Conservation (phyloP, 2,888 invertebrate genomes). For the Cephus pulcher region DNA sequence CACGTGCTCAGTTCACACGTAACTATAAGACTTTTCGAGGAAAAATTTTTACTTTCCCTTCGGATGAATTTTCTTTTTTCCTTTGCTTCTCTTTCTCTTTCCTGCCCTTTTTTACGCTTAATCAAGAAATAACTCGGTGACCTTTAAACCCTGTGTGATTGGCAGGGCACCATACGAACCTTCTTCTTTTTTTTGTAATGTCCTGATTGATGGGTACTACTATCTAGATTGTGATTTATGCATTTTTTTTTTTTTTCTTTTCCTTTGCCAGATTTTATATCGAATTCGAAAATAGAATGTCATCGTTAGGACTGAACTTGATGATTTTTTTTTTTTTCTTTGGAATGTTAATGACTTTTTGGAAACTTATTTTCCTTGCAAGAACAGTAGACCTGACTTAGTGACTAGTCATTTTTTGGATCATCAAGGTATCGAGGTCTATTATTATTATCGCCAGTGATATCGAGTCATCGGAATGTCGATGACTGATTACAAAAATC, state of each 20-base stretch:
- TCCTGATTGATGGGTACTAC: too few relatives aligned
- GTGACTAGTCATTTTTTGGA: background rate
- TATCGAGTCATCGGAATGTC: background rate
- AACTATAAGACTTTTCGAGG: background rate
- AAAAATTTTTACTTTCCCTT: background rate
- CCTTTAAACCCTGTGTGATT: background rate
- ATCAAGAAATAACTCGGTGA: background rate
- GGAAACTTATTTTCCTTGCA: too few relatives aligned
- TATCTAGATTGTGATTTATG: too few relatives aligned
- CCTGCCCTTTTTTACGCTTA: background rate
- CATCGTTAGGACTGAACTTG: too few relatives aligned
- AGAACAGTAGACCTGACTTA: background rate
- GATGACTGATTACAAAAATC: background rate
- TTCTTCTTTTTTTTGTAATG: background rate
- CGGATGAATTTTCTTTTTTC: background rate
- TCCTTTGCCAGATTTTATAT: too few relatives aligned
- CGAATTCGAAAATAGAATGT: too few relatives aligned
- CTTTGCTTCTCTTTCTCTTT: too few relatives aligned
- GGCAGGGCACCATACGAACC: background rate
- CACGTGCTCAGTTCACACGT: background rate
- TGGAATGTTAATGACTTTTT: too few relatives aligned
- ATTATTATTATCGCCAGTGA: background rate
- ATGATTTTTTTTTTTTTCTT: too few relatives aligned
- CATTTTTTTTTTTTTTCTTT: too few relatives aligned
- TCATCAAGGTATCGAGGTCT: background rate